Evolutionary conservation across 2,888 invertebrate species (phyloP).

Genomic region (Tridacna gigas): DNA sequence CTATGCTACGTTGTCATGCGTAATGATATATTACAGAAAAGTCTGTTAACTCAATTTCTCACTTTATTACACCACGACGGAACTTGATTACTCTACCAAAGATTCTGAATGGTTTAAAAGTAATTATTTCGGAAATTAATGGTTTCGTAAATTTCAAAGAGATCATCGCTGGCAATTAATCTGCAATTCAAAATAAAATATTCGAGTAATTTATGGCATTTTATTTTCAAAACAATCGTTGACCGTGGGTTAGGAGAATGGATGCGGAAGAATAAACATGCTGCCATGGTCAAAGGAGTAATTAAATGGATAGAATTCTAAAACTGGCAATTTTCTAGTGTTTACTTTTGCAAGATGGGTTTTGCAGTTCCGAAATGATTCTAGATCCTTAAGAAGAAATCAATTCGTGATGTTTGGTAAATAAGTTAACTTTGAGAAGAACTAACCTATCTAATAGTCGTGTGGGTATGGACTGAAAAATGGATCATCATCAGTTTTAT

Average conservation of each 20-base stretch:
- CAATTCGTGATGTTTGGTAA: conserved; percentile 46
- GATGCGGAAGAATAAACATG: conserved; percentile 27
- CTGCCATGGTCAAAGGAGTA: conserved; percentile 53
- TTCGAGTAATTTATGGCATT: conserved; percentile 62
- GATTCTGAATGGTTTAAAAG: conserved; percentile 57
- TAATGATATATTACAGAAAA: conserved; percentile 46
- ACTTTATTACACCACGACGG: conserved; percentile 62
- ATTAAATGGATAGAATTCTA: conserved; percentile 61
- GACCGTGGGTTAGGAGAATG: not conserved
- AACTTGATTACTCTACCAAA: conserved; percentile 59
- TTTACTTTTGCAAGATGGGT: conserved; percentile 47
- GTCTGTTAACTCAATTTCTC: conserved; percentile 66
- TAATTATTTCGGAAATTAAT: conserved; percentile 65
- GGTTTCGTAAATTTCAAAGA: conserved; percentile 59
- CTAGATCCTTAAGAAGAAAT: conserved; percentile 20
- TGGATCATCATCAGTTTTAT: conserved; percentile 70
- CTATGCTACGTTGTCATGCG: conserved; percentile 40
- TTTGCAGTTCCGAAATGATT: conserved; percentile 43
- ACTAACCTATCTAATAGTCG: conserved; percentile 46
- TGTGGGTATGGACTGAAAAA: conserved; percentile 55
- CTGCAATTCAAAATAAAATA: conserved; percentile 54
- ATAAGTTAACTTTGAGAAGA: conserved; percentile 44
- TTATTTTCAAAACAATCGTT: conserved; percentile 33
- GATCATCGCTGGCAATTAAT: conserved; percentile 58
- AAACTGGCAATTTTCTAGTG: conserved; percentile 44